A percentile compares a stretch with the other conserved stretches of the same genome.
Evolutionary conservation across 2,113 vertebrate species (phyloP).

Genomic region (Pogonocichla stellata): DNA sequence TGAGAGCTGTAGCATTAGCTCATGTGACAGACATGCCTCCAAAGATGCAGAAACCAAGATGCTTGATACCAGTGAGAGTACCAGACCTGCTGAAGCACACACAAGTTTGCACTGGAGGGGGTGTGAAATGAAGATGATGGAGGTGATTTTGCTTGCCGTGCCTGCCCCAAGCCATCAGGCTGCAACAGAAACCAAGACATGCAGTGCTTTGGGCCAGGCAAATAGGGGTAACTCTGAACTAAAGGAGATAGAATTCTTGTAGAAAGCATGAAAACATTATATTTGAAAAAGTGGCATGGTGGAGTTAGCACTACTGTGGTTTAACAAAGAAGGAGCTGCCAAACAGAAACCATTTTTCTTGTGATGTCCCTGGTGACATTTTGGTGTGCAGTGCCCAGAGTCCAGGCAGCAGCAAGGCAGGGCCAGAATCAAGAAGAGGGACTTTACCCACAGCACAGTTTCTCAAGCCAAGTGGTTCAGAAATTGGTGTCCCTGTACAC

Average conservation of each 20-base stretch:
- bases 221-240: not conserved
- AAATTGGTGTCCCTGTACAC: not conserved
- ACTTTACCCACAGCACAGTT: not conserved
- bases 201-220: not conserved
- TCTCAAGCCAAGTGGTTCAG: not conserved
- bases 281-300: not conserved
- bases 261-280: not conserved
- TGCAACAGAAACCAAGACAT: not conserved
- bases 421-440: not conserved
- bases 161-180: not conserved
- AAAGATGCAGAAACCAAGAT: not conserved
- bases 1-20: not conserved
- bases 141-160: not conserved
- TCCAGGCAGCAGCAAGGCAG: not conserved
- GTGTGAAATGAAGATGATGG: fast-evolving
- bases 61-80: not conserved
- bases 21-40: fast-evolving
- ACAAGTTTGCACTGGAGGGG: fast-evolving
- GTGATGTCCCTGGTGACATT: not conserved
- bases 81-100: not conserved
- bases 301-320: not conserved
- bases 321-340: not conserved
- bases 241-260: not conserved
- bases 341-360: not conserved
- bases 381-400: not conserved